Percentiles rank a stretch among this genome's conserved stretches.
Conservation (phyloP, 2,113 vertebrate species). For the Morone saxatilis region DNA sequence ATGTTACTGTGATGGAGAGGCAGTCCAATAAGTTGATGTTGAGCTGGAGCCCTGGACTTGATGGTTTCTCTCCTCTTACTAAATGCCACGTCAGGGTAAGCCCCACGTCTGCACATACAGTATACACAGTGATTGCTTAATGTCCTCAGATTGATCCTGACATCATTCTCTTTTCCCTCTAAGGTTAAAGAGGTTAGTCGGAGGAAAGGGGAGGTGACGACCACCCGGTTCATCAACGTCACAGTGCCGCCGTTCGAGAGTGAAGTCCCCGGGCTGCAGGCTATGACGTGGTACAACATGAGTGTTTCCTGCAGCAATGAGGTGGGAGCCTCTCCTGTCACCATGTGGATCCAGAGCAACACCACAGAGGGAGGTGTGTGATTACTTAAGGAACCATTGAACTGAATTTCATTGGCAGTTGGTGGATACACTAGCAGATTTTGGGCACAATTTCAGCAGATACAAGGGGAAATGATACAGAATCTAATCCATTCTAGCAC, state of each 20-base stretch:
- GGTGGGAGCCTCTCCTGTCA: slow-evolving; percentile 85
- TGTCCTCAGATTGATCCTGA: accelerated
- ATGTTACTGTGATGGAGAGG: slow-evolving; percentile 80
- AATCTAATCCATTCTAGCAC: not conserved
- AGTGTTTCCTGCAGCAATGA: slow-evolving; percentile 93
- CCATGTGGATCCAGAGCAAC: slow-evolving; percentile 87
- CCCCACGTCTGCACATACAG: not conserved
- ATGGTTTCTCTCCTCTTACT: slow-evolving; percentile 89
- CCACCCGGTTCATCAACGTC: slow-evolving; percentile 77
- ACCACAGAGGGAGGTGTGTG: slow-evolving; percentile 93
- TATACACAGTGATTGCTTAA: not conserved
- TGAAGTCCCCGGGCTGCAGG: slow-evolving; percentile 86
- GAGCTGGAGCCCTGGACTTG: slow-evolving; percentile 91
- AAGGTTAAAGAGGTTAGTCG: slow-evolving; percentile 87
- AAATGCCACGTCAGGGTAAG: slow-evolving; percentile 89
- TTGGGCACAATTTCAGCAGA: not conserved
- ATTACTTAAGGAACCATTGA: not conserved
- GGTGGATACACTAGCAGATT: not conserved
- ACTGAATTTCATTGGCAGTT: not conserved
- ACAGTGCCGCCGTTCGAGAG: slow-evolving; percentile 87
- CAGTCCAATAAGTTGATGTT: slow-evolving; percentile 83
- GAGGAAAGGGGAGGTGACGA: slow-evolving; percentile 74
- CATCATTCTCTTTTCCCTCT: accelerated
- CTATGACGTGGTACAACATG: slow-evolving; percentile 89
- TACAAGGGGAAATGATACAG: not conserved